Evolutionary conservation across 1,140 invertebrate species (phyloP), one percentile per base, ranked within the genome.

Genomic region (Lerema accius): DNA sequence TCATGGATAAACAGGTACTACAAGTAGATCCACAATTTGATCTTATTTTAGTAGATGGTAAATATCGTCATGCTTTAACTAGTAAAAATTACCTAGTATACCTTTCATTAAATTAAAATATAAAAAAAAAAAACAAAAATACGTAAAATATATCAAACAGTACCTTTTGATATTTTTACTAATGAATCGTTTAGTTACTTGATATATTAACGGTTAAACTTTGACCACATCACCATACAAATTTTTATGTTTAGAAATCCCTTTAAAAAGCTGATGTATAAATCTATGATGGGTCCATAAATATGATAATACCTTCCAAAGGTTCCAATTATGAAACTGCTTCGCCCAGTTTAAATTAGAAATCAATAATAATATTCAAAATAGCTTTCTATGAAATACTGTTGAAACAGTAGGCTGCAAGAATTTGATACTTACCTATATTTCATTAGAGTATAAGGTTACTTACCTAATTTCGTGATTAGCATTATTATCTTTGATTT

Each of bases 201-300:
- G n/a, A 32, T 32, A 32, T 32, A 32, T 32, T 32, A 32, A 32
- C 9, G 35, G 40, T 42, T 23, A 53, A 53, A 40, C 39, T 37
- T 19, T 39, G 37, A 13, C 32, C 3, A 23, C 3, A 42, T 55
- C 26, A 26, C n/a, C n/a, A n/a, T n/a, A 10, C 39, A 55, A 42
- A 42, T 9, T 39, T 13, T 42, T 42, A 42, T 42, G 13, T 42
- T 55, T 55, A 42, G 51, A 43, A 55, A 23, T 40, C 7, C 17
- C 37, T 23, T 55, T n/a, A 23, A 55, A 53, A 55, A 53, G 35
- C 50, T 53, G 50, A 23, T 11, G 13, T 4, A 55, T 55, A 55
- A 42, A 42, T 55, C 17, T 39, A 23, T 43, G 23, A 55, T 55
- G 19, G 9, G 26, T 13, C 35, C 7, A 55, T 55, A 55, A 55